Evolutionary conservation across 2,888 invertebrate species (phyloP), one percentile per base, ranked within the genome.

Genomic region (Andrena trimmerana): DNA sequence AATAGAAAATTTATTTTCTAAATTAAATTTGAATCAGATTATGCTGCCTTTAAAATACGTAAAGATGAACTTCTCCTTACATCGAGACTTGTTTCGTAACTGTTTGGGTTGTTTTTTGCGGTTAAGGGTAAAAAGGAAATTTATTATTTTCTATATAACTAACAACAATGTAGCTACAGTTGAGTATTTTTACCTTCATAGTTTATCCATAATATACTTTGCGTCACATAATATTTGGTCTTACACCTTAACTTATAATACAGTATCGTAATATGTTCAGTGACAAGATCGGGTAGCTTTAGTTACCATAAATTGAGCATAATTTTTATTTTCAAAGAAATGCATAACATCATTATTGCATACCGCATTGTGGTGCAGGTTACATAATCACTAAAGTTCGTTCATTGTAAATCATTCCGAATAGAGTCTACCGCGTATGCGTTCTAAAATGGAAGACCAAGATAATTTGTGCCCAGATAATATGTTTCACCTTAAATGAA

Each of bases 361-460:
- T 67, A 54, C 52, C 20, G 13, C 36, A 62, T 33, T 36, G 24
- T 42, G 27, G 13, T 68, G 63, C 48, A 29, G 27, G 29, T 74
- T 67, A 67, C 7, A 60, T 70, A 74, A 77, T 70, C 52, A 57
- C 78, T 27, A 24, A 33, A 59, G 42, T 72, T 69, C 42, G 27
- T 70, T 70, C 13, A 31, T 74, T 70, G 57, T 83, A 81, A 73
- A 77, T 81, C 29, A 83, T 71, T 54, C 20, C 50, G 31, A 60
- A 52, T n/a, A 67, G 59, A 27, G 13, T 78, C n/a, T 79, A 72
- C 29, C 62, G 50, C 24, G 42, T 68, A 71, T 42, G 50, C 54
- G 62, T 69, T 65, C 57, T 65, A 84, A 84, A 69, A 79, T 88
- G 86, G 82, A 87, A 88, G 83, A 87, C 83, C 70, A 78, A 78